Evolutionary conservation across 2,888 invertebrate genomes (phyloP), one percentile per base, ranked within the genome.

Genomic region (Agrochola macilenta): DNA sequence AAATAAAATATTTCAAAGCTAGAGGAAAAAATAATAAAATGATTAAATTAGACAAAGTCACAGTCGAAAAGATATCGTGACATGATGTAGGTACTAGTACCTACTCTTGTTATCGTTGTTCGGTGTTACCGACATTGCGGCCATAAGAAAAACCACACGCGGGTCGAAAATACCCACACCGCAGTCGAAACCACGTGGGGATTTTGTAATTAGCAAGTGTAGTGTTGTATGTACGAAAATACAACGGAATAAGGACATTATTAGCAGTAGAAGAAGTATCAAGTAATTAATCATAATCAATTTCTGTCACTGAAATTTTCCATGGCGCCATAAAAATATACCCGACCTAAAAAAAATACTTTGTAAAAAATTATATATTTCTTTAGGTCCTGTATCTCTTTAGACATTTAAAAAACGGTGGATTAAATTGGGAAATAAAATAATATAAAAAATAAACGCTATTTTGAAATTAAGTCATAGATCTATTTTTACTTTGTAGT

Each of bases 271-370:
- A 5, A 58, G 17, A 64, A 74, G 61, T 57, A 39, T 54, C 49
- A 58, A 69, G 58, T 79, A 79, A 84, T 82, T 70, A 79, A 79
- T 82, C 84, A 84, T 84, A 69, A 43, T 84, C 57, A 70, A 74
- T 84, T 84, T 70, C 61, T 74, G 74, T 68, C 84, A 58, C 66
- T 63, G 17, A 79, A 74, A 26, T 68, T 54, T 83, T 74, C 61
- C 66, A 69, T 30, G 26, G 14, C 26, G 52, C 26, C 17, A 61
- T 39, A 65, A 69, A 78, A 78, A 81, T 78, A 78, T 30, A 35
- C 23, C 1, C 30, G 12, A n/a, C 12, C 2, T 5, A n/a, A 9
- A 49, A 26, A 43, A 49, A 39, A n/a, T 58, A 30, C 30, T 64
- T 23, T 57, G 5, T 9, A 20, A 26, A 23, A 26, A 11, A 7